Evolutionary conservation across 2,113 vertebrate species (phyloP), one percentile per base, ranked within the genome.

Genomic region (Cebidichthys violaceus): DNA sequence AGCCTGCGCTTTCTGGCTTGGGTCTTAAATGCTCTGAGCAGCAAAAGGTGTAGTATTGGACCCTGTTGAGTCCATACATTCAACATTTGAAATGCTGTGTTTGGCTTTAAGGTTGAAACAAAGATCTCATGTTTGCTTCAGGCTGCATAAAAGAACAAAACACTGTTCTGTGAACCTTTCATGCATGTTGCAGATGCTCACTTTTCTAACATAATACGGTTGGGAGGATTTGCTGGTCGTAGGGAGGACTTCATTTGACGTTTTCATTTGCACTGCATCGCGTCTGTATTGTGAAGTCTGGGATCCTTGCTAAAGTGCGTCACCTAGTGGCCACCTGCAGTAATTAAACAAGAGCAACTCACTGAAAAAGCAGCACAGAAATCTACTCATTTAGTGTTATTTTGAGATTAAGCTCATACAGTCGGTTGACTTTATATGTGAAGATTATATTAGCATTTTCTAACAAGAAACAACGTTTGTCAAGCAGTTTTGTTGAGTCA

Each of bases 251-350:
- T 4, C 9, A 39, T 24, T 29, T 52, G 20, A 69, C 22, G 1
- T 29, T 66, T 52, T 60, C 2, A 47, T 41, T 11, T 17, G 6
- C 27, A 17, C 1, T 29, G 15, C 4, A 11, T 39, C 24, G 11
- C 31, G 10, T 66, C 15, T 43, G 9, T 11, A 22, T 20, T n/a
- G 13, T 41, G 3, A 5, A 41, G 17, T 33, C 20, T 52, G 10
- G 31, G 24, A 11, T 79, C 27, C 35, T 86, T 77, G 77, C 54
- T 83, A 22, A 8, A 83, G 70, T 59, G 70, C 83, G 37, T 64
- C 88, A 81, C 67, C 75, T 9, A 59, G 79, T 84, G 91, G 81
- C 4, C 37, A 45, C 2, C 9, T 57, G 4, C 50, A 13, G 70
- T 3, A 62, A 61, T 1, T 57, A 43, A 2, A 17, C 24, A 55